Conservation (phyloP, 1,140 invertebrate genomes). For the Aphelinus atriplicis region DNA sequence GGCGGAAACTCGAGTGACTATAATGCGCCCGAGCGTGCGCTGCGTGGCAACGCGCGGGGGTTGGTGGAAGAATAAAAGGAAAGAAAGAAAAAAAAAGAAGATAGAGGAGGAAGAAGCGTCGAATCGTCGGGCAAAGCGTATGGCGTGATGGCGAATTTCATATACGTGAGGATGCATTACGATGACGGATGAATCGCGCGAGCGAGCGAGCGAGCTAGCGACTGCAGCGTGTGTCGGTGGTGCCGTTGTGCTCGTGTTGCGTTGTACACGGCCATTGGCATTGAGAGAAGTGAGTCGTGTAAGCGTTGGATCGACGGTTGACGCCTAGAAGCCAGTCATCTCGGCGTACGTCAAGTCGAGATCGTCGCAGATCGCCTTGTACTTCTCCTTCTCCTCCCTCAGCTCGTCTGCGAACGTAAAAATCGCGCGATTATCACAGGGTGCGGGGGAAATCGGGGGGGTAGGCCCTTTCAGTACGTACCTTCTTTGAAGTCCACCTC, state of each 20-base stretch:
- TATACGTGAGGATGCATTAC: too few relatives aligned
- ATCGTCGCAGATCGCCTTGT: slow-evolving; percentile 77
- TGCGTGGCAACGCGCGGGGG: too few relatives aligned
- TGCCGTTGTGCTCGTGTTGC: neutral
- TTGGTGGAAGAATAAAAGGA: too few relatives aligned
- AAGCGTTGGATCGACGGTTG: slow-evolving; percentile 2
- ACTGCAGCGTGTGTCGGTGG: slow-evolving; percentile 2
- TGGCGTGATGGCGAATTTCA: too few relatives aligned
- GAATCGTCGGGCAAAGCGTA: too few relatives aligned
- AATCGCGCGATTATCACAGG: neutral
- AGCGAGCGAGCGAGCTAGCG: neutral
- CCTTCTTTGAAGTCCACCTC: slow-evolving; percentile 64
- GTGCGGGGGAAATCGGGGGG: neutral
- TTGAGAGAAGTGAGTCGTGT: slow-evolving; percentile 16
- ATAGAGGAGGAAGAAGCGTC: too few relatives aligned
- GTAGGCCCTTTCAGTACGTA: slow-evolving; percentile 33
- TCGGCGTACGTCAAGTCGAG: slow-evolving; percentile 77
- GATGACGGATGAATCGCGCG: neutral
- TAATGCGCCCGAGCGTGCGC: too few relatives aligned
- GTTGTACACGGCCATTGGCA: neutral
- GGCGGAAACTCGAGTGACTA: too few relatives aligned
- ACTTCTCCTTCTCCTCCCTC: slow-evolving; percentile 76
- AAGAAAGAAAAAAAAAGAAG: too few relatives aligned
- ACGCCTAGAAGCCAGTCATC: slow-evolving; percentile 65
- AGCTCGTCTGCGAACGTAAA: slow-evolving; percentile 72